Percentiles rank a stretch among this genome's conserved stretches.
Evolutionary conservation across 1,140 invertebrate genomes (phyloP).

Genomic region (Sitobion miscanthi): DNA sequence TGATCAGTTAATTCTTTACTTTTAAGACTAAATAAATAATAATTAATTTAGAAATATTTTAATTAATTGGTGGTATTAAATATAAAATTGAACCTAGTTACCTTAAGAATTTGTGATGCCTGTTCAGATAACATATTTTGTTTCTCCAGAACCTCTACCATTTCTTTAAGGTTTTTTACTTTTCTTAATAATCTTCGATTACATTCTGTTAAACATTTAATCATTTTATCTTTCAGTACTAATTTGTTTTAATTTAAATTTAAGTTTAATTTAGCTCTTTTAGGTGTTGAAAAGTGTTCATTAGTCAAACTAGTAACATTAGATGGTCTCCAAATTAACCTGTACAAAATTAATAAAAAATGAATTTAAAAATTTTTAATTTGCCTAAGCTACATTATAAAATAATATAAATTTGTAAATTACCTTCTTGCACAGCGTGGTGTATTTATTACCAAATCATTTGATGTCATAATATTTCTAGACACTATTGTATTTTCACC

Average conservation of each 20-base stretch:
- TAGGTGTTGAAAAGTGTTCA: neutral
- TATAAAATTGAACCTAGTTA: neutral
- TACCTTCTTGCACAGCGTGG: no score
- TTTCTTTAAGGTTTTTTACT: neutral
- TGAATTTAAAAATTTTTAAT: no score
- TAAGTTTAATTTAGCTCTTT: neutral
- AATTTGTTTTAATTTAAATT: neutral
- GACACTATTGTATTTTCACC: no score
- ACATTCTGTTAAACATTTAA: neutral
- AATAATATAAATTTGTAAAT: no score
- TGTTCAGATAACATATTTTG: slow-evolving; percentile 18
- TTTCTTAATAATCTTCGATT: slow-evolving; percentile 1
- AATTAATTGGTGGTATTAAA: neutral
- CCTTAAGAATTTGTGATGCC: slow-evolving; percentile 6
- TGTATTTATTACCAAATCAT: no score
- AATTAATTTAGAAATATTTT: neutral
- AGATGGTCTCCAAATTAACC: no score
- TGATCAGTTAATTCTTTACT: neutral
- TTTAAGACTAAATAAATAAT: slow-evolving; percentile 4
- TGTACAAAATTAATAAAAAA: no score
- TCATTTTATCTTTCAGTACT: neutral
- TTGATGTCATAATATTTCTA: no score
- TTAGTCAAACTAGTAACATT: no score
- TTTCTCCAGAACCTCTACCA: neutral
- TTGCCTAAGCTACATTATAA: no score